Conservation (phyloP, 2,888 invertebrate genomes). For the Rambutsinella grinnellia region DNA sequence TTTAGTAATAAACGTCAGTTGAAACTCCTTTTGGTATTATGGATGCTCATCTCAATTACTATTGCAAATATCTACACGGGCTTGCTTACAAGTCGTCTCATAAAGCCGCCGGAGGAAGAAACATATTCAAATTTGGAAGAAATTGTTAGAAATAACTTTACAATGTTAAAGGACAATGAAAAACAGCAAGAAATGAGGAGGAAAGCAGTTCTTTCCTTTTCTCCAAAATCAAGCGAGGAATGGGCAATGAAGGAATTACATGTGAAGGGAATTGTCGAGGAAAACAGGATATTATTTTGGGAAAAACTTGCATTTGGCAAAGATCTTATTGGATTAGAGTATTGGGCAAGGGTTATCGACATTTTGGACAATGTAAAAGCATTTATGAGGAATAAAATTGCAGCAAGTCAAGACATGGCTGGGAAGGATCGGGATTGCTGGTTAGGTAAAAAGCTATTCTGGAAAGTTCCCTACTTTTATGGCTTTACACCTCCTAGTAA, state of each 20-base stretch:
- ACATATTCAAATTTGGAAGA: neutral
- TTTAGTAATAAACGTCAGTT: too few relatives aligned
- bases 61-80: constrained; percentile 9
- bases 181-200: neutral
- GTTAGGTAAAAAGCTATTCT: constrained; percentile 10
- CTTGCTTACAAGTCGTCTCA: neutral
- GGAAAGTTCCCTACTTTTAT: neutral
- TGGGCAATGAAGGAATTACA: too few relatives aligned
- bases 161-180: neutral
- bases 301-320: neutral
- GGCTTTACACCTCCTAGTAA: constrained; percentile 8
- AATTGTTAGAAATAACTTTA: neutral
- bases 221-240: too few relatives aligned
- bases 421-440: constrained; percentile 1
- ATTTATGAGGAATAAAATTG: too few relatives aligned
- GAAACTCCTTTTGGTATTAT: too few relatives aligned
- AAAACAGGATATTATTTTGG: neutral
- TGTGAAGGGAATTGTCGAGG: too few relatives aligned
- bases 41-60: too few relatives aligned
- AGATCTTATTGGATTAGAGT: neutral
- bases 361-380: neutral
- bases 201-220: too few relatives aligned
- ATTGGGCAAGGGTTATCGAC: neutral
- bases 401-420: too few relatives aligned
- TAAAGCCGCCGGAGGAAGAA: neutral